These are phyloP conservation scores for Tenodera sinensis DNA, from an alignment of 2,888 invertebrate species.

Conservation along the genomic window DNA sequence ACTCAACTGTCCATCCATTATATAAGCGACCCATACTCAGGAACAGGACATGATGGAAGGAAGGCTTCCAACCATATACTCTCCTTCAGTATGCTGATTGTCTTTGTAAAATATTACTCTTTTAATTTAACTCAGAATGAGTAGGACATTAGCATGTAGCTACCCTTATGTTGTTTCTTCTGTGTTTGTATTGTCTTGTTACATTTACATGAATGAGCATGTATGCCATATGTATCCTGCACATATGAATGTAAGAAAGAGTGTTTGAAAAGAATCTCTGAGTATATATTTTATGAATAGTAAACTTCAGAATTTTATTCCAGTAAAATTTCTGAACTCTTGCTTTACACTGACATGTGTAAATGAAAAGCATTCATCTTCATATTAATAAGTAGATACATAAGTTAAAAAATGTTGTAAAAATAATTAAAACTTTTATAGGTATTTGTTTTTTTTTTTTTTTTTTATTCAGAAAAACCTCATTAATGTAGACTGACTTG, in stretches of 20 bases:
- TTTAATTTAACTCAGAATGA: not conserved
- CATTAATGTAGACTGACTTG: no score
- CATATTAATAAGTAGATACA: not conserved
- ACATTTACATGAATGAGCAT: not conserved
- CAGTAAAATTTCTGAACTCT: not conserved
- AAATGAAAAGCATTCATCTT: not conserved
- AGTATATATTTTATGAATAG: not conserved
- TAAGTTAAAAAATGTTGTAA: not conserved
- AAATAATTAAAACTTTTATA: not conserved
- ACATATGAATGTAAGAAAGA: not conserved
- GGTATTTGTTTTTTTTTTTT: not conserved
- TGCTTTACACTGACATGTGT: not conserved
- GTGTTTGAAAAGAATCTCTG: not conserved
- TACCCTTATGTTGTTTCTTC: not conserved
- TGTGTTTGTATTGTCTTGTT: not conserved
- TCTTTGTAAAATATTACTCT: no score
- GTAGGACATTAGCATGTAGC: not conserved
- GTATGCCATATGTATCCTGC: not conserved
- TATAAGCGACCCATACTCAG: no score
- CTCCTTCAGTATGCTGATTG: no score
- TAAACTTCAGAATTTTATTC: not conserved
- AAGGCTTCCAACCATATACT: no score
- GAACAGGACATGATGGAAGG: no score
- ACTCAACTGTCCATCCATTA: no score
- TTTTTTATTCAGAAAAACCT: no score